Percentiles rank a stretch among this genome's conserved stretches.
phyloP scores from a whole-genome alignment of 2,797 vertebrate genomes.

The Ctenopoma kingsleyae region DNA sequence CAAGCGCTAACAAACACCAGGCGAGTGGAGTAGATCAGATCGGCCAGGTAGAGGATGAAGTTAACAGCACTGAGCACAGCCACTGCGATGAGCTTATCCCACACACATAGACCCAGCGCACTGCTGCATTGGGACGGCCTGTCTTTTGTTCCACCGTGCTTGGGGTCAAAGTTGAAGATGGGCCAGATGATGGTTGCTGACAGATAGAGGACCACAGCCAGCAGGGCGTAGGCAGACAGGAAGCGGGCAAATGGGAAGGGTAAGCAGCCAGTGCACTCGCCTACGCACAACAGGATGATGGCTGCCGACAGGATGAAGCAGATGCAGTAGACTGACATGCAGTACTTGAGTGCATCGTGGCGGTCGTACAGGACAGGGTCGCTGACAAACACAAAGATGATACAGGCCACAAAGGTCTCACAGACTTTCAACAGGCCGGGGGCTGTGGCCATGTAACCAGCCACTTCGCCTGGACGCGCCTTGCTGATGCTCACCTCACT shows the following conservation, averaged over 20 bases:
- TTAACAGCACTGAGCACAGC: slow-evolving; percentile 81
- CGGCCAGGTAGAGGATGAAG: slow-evolving; percentile 84
- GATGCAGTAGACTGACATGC: slow-evolving; percentile 91
- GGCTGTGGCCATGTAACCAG: slow-evolving; percentile 92
- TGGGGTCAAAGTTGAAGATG: slow-evolving; percentile 88
- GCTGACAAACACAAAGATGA: slow-evolving; percentile 91
- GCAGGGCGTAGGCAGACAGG: slow-evolving; percentile 87
- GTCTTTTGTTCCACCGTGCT: slow-evolving; percentile 67
- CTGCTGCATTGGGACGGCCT: slow-evolving; percentile 55
- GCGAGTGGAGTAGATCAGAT: slow-evolving; percentile 84
- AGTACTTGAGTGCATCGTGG: slow-evolving; percentile 84
- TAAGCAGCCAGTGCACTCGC: slow-evolving; percentile 89
- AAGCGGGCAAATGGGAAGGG: slow-evolving; percentile 91
- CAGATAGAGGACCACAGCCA: slow-evolving; percentile 89
- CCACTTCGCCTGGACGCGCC: slow-evolving; percentile 89
- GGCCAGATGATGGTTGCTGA: slow-evolving; percentile 91
- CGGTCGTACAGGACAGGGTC: slow-evolving; percentile 76
- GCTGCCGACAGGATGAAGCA: slow-evolving; percentile 90
- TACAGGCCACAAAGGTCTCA: slow-evolving; percentile 91
- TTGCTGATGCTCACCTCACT: slow-evolving; percentile 90
- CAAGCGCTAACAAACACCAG: slow-evolving; percentile 83
- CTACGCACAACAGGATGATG: slow-evolving; percentile 89
- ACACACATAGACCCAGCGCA: slow-evolving; percentile 55
- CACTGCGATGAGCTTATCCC: slow-evolving; percentile 81
- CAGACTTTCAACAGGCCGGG: slow-evolving; percentile 92